phyloP scores from a whole-genome alignment of 2,888 invertebrate species.

The Drosophila meridionalis region DNA sequence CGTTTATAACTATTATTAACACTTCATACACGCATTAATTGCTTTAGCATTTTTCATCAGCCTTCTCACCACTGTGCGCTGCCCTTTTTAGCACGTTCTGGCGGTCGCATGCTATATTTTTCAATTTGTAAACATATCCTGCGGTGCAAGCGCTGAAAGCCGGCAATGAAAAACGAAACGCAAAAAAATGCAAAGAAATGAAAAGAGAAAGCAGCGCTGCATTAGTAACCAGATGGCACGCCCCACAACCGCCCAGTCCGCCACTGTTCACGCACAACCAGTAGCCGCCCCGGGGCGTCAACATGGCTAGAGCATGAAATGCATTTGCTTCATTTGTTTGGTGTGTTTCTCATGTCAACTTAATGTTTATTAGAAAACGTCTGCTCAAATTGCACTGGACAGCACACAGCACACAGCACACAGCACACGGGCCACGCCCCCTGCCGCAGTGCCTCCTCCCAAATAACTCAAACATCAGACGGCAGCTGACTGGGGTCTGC shows the following conservation, averaged over 20 bases:
- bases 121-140: slow-evolving; percentile 81
- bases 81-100: slow-evolving; percentile 61
- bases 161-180: slow-evolving; percentile 25
- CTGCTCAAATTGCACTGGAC: slow-evolving; percentile 56
- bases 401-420: slow-evolving; percentile 15
- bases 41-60: neutral
- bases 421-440: slow-evolving; percentile 14
- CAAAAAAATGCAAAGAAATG: neutral
- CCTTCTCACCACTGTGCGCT: slow-evolving; percentile 46
- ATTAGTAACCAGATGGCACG: slow-evolving; percentile 64
- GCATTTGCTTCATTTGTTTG: slow-evolving; percentile 79
- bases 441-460: slow-evolving; percentile 14
- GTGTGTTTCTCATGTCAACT: slow-evolving; percentile 78
- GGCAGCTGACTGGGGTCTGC: neutral
- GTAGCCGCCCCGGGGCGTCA: slow-evolving; percentile 27
- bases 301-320: slow-evolving; percentile 60
- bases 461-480: slow-evolving; percentile 25
- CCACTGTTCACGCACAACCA: neutral
- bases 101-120: slow-evolving; percentile 76
- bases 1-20: too few relatives aligned
- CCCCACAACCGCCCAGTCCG: slow-evolving; percentile 4
- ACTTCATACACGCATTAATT: neutral
- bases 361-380: slow-evolving; percentile 78
- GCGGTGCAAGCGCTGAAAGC: slow-evolving; percentile 70
- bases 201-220: slow-evolving; percentile 37